Evolutionary conservation across 2,888 invertebrate genomes (phyloP).

Genomic region (Hydrotaea diabolus): DNA sequence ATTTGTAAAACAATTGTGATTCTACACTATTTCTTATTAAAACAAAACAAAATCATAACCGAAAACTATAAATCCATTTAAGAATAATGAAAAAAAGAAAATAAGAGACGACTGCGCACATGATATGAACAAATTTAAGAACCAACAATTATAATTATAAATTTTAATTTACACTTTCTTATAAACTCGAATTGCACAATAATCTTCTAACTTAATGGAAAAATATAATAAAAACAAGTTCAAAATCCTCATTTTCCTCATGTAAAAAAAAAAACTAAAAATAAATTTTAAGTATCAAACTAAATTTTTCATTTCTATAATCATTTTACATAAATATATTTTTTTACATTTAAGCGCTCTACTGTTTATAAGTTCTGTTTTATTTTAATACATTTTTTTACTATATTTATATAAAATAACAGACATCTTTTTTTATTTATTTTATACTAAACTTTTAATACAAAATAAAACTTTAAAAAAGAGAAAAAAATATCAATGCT

Average conservation of each 20-base stretch:
- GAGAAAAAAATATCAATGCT: slow-evolving; percentile 53
- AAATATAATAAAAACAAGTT: slow-evolving; percentile 49
- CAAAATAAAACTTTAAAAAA: slow-evolving; percentile 29
- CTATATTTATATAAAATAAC: slow-evolving; percentile 55
- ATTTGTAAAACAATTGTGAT: slow-evolving; percentile 54
- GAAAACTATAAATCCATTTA: slow-evolving; percentile 37
- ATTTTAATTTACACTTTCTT: slow-evolving; percentile 16
- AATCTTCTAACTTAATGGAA: slow-evolving; percentile 32
- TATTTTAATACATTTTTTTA: slow-evolving; percentile 57
- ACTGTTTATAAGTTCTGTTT: slow-evolving; percentile 37
- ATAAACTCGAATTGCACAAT: slow-evolving; percentile 61
- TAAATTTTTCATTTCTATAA: slow-evolving; percentile 22
- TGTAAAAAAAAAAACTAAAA: slow-evolving; percentile 50
- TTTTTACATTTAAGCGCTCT: slow-evolving; percentile 48
- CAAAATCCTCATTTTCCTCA: slow-evolving; percentile 54
- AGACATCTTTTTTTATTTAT: slow-evolving; percentile 58
- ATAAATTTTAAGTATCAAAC: slow-evolving; percentile 12
- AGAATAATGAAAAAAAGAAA: slow-evolving; percentile 29
- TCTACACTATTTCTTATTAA: slow-evolving; percentile 53
- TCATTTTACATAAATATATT: slow-evolving; percentile 26
- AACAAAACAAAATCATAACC: slow-evolving; percentile 29
- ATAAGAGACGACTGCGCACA: slow-evolving; percentile 62
- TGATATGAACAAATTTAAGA: slow-evolving; percentile 46
- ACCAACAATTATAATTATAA: slow-evolving; percentile 27
- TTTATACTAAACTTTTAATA: slow-evolving; percentile 59